Conservation (phyloP, 2,797 vertebrate genomes). For the Paratrypauchen microcephalus region DNA sequence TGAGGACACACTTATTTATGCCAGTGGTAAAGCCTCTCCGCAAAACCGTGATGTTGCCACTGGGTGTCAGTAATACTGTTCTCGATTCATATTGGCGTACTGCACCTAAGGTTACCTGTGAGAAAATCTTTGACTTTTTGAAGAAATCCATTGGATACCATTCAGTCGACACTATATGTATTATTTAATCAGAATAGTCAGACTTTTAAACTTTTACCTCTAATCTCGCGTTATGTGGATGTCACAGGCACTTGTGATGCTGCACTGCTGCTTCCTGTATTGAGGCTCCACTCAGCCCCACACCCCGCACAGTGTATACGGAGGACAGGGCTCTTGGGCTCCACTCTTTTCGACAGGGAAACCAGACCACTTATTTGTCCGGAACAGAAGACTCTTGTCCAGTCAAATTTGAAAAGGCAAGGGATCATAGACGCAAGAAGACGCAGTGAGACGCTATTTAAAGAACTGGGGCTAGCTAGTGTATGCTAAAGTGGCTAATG, state of each 20-base stretch:
- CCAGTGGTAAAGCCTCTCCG: not conserved
- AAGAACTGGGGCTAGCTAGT: slow-evolving; percentile 55
- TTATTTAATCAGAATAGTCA: not conserved
- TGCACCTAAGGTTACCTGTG: not conserved
- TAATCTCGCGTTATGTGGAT: slow-evolving; percentile 70
- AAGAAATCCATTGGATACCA: not conserved
- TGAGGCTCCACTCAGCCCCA: slow-evolving; percentile 49
- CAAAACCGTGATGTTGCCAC: not conserved
- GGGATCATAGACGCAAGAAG: slow-evolving; percentile 24
- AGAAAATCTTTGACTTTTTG: slow-evolving; percentile 21
- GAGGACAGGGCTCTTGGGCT: slow-evolving; percentile 24
- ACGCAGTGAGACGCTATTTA: slow-evolving; percentile 43
- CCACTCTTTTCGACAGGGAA: slow-evolving; percentile 18
- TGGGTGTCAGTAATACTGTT: slow-evolving; percentile 38
- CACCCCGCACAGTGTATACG: slow-evolving; percentile 28
- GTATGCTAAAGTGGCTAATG: slow-evolving; percentile 63
- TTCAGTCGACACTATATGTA: not conserved
- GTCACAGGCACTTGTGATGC: slow-evolving; percentile 56
- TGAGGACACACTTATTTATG: not conserved
- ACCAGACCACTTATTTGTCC: slow-evolving; percentile 21
- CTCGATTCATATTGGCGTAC: slow-evolving; percentile 21
- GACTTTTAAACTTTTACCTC: not conserved
- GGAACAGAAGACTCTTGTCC: slow-evolving; percentile 28
- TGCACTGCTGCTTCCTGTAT: slow-evolving; percentile 78
- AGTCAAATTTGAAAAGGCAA: slow-evolving; percentile 29